Evolutionary conservation across 2,113 vertebrate genomes (phyloP).

Genomic region (Hassar affinis): DNA sequence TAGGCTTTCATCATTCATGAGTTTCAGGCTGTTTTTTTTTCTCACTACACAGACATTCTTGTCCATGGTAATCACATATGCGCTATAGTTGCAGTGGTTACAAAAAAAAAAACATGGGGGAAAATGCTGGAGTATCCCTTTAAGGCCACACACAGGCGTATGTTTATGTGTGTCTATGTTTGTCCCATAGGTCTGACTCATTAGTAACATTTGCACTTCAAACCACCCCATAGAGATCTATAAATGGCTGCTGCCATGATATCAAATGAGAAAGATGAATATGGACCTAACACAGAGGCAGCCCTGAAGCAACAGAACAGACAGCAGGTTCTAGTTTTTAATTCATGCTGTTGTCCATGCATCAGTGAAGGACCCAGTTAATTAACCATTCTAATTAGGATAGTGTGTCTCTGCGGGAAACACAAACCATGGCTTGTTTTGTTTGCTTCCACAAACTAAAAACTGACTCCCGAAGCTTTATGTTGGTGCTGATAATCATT

Average conservation of each 20-base stretch:
- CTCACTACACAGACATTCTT: not conserved
- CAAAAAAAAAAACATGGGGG: not conserved
- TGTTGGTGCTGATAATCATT: not conserved
- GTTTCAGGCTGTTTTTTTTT: not conserved
- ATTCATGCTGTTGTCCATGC: conserved; percentile 26
- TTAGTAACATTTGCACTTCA: conserved; percentile 37
- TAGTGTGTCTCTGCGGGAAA: conserved; percentile 6
- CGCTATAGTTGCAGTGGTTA: not conserved
- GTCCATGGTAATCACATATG: not conserved
- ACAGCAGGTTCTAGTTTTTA: conserved; percentile 2
- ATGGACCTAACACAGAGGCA: conserved; percentile 9
- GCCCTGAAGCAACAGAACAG: conserved; percentile 22
- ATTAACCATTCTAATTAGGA: conserved; percentile 8
- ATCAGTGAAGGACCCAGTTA: not conserved
- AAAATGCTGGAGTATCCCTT: conserved; percentile 5
- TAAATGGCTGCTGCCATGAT: conserved; percentile 28
- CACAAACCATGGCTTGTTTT: not conserved
- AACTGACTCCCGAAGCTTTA: not conserved
- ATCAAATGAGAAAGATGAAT: conserved; percentile 32
- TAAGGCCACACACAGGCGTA: conserved; percentile 28
- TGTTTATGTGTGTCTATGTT: conserved; percentile 45
- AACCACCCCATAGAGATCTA: conserved; percentile 19
- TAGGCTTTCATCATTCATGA: not conserved
- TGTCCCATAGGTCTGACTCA: conserved; percentile 32
- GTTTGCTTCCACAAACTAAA: conserved; percentile 4